A percentile compares a stretch with the other conserved stretches of the same genome.
These are phyloP conservation scores for Antheraea mylitta DNA, from an alignment of 1,140 invertebrate genomes.

Conservation along the genomic window DNA sequence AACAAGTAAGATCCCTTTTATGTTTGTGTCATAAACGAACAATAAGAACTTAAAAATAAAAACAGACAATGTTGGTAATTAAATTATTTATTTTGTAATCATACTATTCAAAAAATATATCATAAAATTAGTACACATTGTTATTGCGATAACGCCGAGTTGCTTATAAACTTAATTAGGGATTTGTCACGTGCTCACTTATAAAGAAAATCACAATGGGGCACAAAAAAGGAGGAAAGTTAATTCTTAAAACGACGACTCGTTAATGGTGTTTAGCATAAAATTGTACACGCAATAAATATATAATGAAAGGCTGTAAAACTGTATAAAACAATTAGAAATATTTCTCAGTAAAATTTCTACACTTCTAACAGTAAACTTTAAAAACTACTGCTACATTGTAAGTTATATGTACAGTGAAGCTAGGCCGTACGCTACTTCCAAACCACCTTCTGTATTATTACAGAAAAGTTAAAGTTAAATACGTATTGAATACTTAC, in stretches of 20 bases:
- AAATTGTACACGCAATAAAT: background rate
- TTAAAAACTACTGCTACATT: too few species aligned
- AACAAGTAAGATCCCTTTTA: too few species aligned
- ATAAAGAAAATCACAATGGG: background rate
- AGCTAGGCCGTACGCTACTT: too few species aligned
- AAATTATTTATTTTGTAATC: background rate
- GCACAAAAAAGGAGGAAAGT: constrained; percentile 1
- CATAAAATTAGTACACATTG: background rate
- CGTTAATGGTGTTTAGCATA: background rate
- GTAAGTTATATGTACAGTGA: too few species aligned
- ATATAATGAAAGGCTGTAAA: background rate
- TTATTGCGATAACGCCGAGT: background rate
- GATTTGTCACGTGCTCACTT: background rate
- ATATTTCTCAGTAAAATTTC: background rate
- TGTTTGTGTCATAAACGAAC: too few species aligned
- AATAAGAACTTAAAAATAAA: background rate
- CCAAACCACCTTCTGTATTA: too few species aligned
- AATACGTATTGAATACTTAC: too few species aligned
- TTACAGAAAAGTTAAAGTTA: too few species aligned
- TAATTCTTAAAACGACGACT: constrained; percentile 3
- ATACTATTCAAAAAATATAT: background rate
- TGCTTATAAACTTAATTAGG: constrained; percentile 3
- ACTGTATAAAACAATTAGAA: background rate
- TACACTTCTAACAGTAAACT: too few species aligned
- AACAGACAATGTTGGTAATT: too few species aligned